A percentile compares a stretch with the other conserved stretches of the same genome.
phyloP scores from a whole-genome alignment of 2,113 vertebrate genomes.

The Cynopterus brachyotis region DNA sequence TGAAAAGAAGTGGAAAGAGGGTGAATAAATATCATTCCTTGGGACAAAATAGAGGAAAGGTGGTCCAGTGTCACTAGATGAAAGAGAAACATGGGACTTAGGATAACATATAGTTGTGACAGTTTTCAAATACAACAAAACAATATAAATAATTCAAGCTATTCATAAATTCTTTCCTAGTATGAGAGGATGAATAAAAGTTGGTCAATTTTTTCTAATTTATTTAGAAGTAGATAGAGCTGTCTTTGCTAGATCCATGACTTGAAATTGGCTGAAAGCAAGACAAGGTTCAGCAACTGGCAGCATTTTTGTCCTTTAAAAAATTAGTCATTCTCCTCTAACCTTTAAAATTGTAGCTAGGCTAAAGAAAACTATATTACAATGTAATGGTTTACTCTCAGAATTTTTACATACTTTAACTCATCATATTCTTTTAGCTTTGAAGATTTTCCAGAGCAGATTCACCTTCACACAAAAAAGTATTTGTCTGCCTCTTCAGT shows the following conservation, averaged over 20 bases:
- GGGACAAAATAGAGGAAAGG: background rate
- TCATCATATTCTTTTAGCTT: background rate
- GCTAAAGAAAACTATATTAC: background rate
- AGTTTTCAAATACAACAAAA: background rate
- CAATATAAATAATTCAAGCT: background rate
- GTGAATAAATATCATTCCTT: background rate
- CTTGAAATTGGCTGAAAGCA: background rate
- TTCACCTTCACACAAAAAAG: background rate
- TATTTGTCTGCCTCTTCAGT: background rate
- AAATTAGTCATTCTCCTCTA: background rate
- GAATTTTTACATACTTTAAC: background rate
- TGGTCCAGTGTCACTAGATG: background rate
- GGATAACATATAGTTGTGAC: background rate
- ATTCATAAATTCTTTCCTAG: background rate
- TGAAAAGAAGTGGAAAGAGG: background rate
- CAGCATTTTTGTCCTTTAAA: background rate
- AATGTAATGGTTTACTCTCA: background rate
- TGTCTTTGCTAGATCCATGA: background rate
- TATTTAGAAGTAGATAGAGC: background rate
- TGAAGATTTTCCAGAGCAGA: constrained; percentile 18
- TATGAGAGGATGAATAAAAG: background rate
- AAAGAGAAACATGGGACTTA: background rate
- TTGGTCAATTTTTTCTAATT: background rate
- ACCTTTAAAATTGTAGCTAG: background rate
- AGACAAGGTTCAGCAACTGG: background rate